phyloP scores from a whole-genome alignment of 1,140 invertebrate genomes.

The Charaxes varanes region DNA sequence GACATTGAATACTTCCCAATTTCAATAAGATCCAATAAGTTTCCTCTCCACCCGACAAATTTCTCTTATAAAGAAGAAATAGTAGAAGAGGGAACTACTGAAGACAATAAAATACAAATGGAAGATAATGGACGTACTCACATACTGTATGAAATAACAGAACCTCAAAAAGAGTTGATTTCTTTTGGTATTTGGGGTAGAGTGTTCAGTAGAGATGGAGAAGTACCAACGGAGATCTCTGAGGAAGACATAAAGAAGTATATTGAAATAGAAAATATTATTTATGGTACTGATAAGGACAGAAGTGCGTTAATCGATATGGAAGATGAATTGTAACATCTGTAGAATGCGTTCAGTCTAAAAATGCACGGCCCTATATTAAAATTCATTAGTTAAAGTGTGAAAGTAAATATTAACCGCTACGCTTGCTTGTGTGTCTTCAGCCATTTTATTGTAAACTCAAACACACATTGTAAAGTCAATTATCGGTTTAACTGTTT shows the following conservation, averaged over 20 bases:
- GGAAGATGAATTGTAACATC: not conserved
- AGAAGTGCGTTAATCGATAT: constrained; percentile 8
- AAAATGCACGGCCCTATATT: too few species aligned
- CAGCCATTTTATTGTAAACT: too few species aligned
- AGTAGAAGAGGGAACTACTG: constrained; percentile 8
- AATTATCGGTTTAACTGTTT: too few species aligned
- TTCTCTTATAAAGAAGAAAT: constrained; percentile 28
- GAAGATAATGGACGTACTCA: constrained; percentile 7
- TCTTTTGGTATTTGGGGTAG: constrained; percentile 49
- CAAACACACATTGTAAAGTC: too few species aligned
- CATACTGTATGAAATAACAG: constrained; percentile 25
- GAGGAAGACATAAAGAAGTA: constrained; percentile 32
- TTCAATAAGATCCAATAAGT: constrained; percentile 41
- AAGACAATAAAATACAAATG: constrained; percentile 13
- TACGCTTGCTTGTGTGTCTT: too few species aligned
- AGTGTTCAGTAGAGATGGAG: constrained; percentile 35
- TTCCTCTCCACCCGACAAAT: constrained; percentile 39
- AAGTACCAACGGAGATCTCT: constrained; percentile 21
- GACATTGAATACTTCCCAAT: constrained; percentile 43
- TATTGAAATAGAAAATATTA: constrained; percentile 35
- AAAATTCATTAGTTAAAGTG: too few species aligned
- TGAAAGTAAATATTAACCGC: too few species aligned
- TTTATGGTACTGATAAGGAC: constrained; percentile 25
- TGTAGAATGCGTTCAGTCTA: too few species aligned
- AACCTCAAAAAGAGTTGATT: constrained; percentile 35